Evolutionary conservation across 2,797 vertebrate genomes (phyloP), one percentile per base, ranked within the genome.

Genomic region (Zalophus californianus): DNA sequence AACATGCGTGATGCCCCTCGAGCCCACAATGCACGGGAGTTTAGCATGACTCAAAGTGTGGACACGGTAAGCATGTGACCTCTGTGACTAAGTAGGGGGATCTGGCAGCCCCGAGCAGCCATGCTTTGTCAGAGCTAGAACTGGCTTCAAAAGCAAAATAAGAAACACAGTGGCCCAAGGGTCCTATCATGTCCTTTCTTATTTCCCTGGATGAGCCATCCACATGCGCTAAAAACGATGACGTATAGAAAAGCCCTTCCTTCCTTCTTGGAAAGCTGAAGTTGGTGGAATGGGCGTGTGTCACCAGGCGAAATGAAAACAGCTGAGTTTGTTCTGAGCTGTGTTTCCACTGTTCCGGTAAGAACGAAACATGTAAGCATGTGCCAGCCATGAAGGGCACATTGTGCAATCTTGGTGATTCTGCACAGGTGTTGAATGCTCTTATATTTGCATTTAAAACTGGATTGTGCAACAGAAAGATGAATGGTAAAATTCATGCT

Each of bases 71-170:
- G 13, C 1, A 7, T 8, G 12, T n/a, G 16, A 38, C n/a, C 29
- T 62, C 52, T 66, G 9, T 0, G n/a, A 68, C n/a, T 35, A 35
- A 27, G 68, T 4, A 3, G 1, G 41, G 41, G 50, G n/a, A 48
- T 5, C 8, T 3, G 3, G 8, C 5, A 38, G 9, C 29, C 29
- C 54, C 0, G 0, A 13, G 20, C 16, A 12, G 14, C 41, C 8
- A 20, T 27, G 29, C 54, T 86, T 75, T 86, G 38, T 12, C 21
- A 75, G 52, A 78, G 25, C 16, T 56, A 20, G 21, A 5, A 10
- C 16, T 50, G 60, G 21, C n/a, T 75, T 86, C 41, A 56, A 75
- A 90, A 70, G 27, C 20, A 50, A 84, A 44, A n/a, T 11, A 68
- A 73, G 23, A 72, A 88, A 87, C 54, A 12, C 27, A 3, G 2